Base-by-base conservation (phyloP, 2,888 invertebrate species). In the Ephialtes manifestator region DNA sequence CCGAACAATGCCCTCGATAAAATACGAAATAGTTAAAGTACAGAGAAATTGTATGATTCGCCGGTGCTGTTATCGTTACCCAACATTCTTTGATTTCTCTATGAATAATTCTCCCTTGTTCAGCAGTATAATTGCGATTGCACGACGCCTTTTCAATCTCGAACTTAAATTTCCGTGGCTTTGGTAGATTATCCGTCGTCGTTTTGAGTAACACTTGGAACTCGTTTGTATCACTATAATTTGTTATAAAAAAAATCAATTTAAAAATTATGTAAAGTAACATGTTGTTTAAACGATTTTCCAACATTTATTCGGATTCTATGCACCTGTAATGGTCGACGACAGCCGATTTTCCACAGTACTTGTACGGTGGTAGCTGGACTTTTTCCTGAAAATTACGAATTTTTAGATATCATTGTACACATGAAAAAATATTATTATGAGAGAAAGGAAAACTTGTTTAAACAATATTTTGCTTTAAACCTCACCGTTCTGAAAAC, bases 11-110 rank as follows among this genome's bases (percentile, higher is more conserved):
- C 5, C 51, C n/a, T 83, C 94, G 92, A 18, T 92, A 91, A 15
- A 95, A 91, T 31, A 89, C 87, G 68, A 96, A 94, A 0, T 91
- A 86, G 68, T 94, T 94, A 90, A 97, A 97, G 91, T 97, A 98
- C 0, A 97, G 89, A 0, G 97, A 96, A 86, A 98, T 95, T 0
- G 97, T 97, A 89, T 94, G 94, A 92, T 96, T 97, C 89, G 91
- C 95, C 1, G 96, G 96, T 0, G 96, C 96, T 15, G 95, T 95
- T 35, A 98, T 97, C 4, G 95, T 95, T 0, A 96, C 95, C 87
- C 95, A 95, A 92, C 98, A 98, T 10, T 94, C 94, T 0, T 65
- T 20, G 63, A 95, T 91, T 3, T 89, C 87, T 0, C 91, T 92
- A 81, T 92, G 90, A 81, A 94, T 83, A 65, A 98, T 95, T 89